A percentile compares a stretch with the other conserved stretches of the same genome.
Evolutionary conservation across 2,888 invertebrate species (phyloP).

Genomic region (Mayetiola destructor): DNA sequence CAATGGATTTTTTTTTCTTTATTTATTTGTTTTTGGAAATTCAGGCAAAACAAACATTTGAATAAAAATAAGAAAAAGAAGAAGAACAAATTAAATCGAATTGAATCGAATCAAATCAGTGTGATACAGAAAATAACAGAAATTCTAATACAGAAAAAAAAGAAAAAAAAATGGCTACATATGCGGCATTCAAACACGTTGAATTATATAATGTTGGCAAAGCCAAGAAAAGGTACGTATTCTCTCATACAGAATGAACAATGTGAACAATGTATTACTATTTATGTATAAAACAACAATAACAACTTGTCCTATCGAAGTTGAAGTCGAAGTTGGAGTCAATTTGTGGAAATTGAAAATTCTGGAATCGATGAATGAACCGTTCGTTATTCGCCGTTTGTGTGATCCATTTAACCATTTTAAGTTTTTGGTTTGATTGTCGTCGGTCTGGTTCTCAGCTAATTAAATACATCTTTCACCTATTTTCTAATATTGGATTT

Average conservation of each 20-base stretch:
- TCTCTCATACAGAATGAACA: no score
- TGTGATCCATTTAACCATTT: neutral
- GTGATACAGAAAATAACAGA: neutral
- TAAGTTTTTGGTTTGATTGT: conserved; percentile 6
- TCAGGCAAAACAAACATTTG: neutral
- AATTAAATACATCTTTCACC: conserved; percentile 8
- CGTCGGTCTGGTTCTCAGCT: conserved; percentile 9
- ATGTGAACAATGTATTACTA: no score
- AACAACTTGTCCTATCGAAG: no score
- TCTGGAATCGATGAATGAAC: neutral
- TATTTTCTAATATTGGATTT: no score
- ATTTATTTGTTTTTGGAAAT: no score
- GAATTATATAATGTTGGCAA: conserved; percentile 88
- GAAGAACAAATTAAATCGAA: neutral
- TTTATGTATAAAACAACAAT: no score
- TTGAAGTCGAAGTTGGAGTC: neutral
- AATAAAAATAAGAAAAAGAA: neutral
- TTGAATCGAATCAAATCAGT: conserved; percentile 3
- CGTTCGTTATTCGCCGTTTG: neutral
- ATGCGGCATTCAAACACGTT: conserved; percentile 85
- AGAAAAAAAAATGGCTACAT: conserved; percentile 58
- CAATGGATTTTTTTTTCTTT: no score
- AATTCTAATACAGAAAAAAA: neutral
- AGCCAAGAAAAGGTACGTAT: conserved; percentile 75
- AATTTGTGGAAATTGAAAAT: neutral